phyloP scores from a whole-genome alignment of 1,140 invertebrate species.

The Goniozus legneri region DNA sequence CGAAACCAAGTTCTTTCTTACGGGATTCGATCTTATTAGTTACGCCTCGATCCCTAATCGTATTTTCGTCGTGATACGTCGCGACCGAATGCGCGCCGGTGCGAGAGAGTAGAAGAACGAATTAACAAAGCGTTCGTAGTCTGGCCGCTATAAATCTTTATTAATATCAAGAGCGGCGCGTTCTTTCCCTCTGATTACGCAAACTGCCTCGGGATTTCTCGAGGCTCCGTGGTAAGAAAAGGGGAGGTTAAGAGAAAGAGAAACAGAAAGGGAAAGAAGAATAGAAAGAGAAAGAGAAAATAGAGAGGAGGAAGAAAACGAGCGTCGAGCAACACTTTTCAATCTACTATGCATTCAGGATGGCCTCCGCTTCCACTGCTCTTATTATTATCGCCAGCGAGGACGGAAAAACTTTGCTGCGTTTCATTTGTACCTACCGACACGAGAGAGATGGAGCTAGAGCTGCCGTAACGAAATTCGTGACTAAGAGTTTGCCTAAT shows the following conservation, averaged over 20 bases:
- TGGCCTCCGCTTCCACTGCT: too few relatives aligned
- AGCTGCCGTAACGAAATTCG: constrained; percentile 29
- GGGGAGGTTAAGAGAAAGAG: constrained; percentile 7
- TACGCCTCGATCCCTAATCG: too few relatives aligned
- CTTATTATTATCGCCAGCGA: too few relatives aligned
- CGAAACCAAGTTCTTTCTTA: too few relatives aligned
- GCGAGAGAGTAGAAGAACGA: not conserved
- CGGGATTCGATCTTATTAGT: too few relatives aligned
- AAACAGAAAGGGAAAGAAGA: constrained; percentile 1
- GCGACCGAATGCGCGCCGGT: too few relatives aligned
- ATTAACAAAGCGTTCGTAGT: not conserved
- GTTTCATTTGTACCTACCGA: not conserved
- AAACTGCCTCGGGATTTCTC: constrained; percentile 7
- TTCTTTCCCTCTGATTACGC: constrained; percentile 9
- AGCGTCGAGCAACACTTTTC: constrained; percentile 10
- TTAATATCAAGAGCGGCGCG: constrained; percentile 13
- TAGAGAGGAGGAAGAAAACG: not conserved
- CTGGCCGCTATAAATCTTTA: constrained; percentile 14
- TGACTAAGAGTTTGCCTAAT: constrained; percentile 26
- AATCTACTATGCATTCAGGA: constrained; percentile 30
- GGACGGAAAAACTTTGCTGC: not conserved
- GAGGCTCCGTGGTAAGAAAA: not conserved
- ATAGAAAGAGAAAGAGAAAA: constrained; percentile 1
- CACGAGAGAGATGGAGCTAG: constrained; percentile 20
- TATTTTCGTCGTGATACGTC: too few relatives aligned